Base-by-base conservation (phyloP, 2,888 invertebrate species). In the Epirrhoe alternata region DNA sequence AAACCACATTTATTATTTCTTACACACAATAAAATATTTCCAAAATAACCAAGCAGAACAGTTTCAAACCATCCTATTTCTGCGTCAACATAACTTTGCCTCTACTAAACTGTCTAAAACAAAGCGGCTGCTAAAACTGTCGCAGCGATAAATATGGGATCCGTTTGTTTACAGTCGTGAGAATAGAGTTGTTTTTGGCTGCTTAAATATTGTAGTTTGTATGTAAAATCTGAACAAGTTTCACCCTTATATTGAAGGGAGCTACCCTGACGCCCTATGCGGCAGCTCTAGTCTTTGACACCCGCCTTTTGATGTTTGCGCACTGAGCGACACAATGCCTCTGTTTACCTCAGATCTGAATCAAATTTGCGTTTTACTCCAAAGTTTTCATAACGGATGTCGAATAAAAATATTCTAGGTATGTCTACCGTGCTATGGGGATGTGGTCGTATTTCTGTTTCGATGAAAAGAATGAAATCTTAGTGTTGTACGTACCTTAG, bases 271-370 rank as follows among this genome's bases (percentile, higher is more conserved):
- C 80, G 81, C 82, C 81, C 81, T 81, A 78, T 84, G 80, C 82
- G 81, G 75, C 81, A 79, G 78, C 83, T 78, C 87, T 86, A 86
- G 81, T 87, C 89, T 90, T 91, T 92, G 90, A 91, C 86, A 87
- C 82, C 80, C 79, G 83, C 81, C 89, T 90, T 91, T 92, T 91
- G 91, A 92, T 89, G 90, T 89, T 85, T 88, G 82, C 85, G 83
- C 77, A 77, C 79, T 53, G 79, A 79, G 78, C 80, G 80, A 82
- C 83, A 90, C 90, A 90, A 89, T 87, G 81, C 81, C 80, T 82
- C 81, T 86, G 82, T 88, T 88, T 87, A 83, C 85, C 80, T 79
- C 74, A 76, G 78, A 81, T 81, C 82, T 83, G 80, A 83, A 89
- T 85, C 85, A 86, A 84, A 82, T 82, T 87, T 74, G 75, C 82